These are phyloP conservation scores for Frieseomelitta varia DNA, from an alignment of 1,140 invertebrate species.

Conservation along the genomic window DNA sequence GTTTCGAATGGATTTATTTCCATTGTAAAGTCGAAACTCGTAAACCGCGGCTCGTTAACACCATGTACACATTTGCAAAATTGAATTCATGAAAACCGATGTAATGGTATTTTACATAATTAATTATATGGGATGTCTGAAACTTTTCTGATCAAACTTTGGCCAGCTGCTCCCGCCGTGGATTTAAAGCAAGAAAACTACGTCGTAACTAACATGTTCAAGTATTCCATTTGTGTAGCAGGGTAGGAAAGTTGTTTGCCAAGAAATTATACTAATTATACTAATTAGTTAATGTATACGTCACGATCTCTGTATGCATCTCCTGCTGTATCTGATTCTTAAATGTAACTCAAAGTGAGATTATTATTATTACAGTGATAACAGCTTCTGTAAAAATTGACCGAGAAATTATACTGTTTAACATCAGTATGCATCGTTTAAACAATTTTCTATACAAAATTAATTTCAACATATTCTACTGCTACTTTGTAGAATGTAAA, in stretches of 20 bases:
- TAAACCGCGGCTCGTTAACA: background rate
- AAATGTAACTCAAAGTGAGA: background rate
- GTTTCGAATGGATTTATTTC: background rate
- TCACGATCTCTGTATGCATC: background rate
- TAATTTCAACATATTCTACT: no score
- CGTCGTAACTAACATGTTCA: background rate
- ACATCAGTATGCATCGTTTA: no score
- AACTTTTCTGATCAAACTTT: constrained; percentile 29
- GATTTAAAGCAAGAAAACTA: background rate
- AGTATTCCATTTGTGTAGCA: background rate
- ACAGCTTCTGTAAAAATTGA: no score
- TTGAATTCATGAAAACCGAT: background rate
- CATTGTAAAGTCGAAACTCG: background rate
- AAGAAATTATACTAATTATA: background rate
- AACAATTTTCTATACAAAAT: no score
- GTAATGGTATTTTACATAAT: background rate
- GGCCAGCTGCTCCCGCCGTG: background rate
- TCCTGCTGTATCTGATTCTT: background rate
- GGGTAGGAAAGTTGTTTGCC: background rate
- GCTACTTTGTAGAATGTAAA: no score
- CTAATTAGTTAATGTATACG: background rate
- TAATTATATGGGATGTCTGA: background rate
- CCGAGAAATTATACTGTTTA: no score
- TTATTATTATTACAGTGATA: no score
- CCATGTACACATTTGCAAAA: background rate